Base-by-base conservation (phyloP, 1,140 invertebrate species). In the Luehdorfia chinensis region DNA sequence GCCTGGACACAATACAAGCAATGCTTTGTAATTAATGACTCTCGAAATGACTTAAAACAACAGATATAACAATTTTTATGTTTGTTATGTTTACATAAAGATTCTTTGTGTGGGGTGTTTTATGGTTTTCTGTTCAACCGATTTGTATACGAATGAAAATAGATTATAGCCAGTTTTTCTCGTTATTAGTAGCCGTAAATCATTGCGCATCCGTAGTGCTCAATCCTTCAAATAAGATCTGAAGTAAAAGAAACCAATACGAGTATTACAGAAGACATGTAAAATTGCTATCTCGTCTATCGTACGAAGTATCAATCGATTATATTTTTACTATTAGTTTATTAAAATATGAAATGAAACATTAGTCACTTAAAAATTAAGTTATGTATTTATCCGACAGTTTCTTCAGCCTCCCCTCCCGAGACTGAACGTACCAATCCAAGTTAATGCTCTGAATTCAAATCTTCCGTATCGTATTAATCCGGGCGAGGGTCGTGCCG, bases 401-500 rank as follows among this genome's bases (percentile, higher is more conserved):
- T 43, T 43, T 43, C 39, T 15, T 43, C 55, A 52, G 53, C 50
- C 61, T 56, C 66, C 69, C 67, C 58, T 37, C 49, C 23, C 47
- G 37, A 31, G 44, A 50, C 59, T 61, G 59, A 61, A 71, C 50
- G 66, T 68, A 75, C 74, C 77, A 81, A 84, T 84, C 76, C 68
- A 71, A 83, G 71, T 80, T 75, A 84, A 80, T 80, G 76, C 80
- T 70, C 76, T 59, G 71, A 78, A 80, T 84, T 83, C 78, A 84
- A 84, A 84, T 84, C 75, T 84, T 84, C 80, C 80, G 80, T 83
- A 84, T 83, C 80, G 75, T 71, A 84, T 83, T 84, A 84, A 84
- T 84, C 80, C 75, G 64, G 51, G 47, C 51, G 78, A 66, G 76
- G 78, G 80, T 74, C 62, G 75, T 60, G 69, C 69, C 75, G 69